Evolutionary conservation across 1,140 invertebrate species (phyloP), one percentile per base, ranked within the genome.

Genomic region (Heliconius hewitsoni): DNA sequence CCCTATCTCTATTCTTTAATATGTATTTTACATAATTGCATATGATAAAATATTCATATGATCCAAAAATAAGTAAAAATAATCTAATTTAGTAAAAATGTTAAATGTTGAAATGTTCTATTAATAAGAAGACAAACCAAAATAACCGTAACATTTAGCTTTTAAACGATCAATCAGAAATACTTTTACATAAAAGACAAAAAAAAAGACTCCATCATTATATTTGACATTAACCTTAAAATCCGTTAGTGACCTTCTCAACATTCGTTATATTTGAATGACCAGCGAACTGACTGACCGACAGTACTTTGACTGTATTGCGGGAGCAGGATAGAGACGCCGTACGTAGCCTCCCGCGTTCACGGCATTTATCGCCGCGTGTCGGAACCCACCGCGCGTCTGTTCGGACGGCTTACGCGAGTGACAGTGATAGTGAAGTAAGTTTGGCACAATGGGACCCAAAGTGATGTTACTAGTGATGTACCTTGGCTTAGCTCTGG

Each of bases 401-500:
- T 80, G 71, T 78, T 42, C 83, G 71, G 81, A 90, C 89, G 89
- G 84, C 76, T 86, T 77, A 72, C 89, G 92, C 89, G 91, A 87
- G 92, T 84, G 82, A 46, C 77, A 78, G 83, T 87, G 81, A 71
- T 78, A 82, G 83, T 84, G 83, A 76, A 75, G 60, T 82, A 60
- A 50, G 76, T 71, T 77, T 82, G 73, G 77, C 80, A 91, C 57
- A 83, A 93, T 93, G 91, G 88, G 86, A 85, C 88, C 83, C 50
- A 78, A 82, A 83, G 91, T 94, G 88, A 81, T 93, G 81, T 88
- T 93, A 76, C 87, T 92, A 85, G 89, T 93, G 87, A 84, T 89
- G 78, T 87, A 87, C 52, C 55, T 81, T 19, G 80, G 87, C 82
- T 71, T 83, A 52, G 87, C 84, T 27, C 60, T 78, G 8, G 91